Percentiles rank a stretch among this genome's conserved stretches.
These are phyloP conservation scores for Ptilorrhoa leucosticta DNA, from an alignment of 2,113 vertebrate genomes.

Conservation along the genomic window DNA sequence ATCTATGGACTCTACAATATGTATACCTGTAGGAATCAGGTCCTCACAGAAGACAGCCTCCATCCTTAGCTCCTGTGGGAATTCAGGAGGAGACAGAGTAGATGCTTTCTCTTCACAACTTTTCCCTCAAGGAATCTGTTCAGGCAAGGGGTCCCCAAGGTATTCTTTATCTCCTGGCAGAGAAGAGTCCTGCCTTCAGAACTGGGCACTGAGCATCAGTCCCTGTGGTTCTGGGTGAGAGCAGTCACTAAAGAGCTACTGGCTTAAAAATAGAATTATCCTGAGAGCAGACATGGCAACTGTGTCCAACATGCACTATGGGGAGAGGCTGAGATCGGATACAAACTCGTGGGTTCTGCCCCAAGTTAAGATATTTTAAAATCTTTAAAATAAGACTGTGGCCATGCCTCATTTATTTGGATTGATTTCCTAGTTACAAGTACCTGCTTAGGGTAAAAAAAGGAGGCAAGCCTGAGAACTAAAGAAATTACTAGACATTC, in stretches of 20 bases:
- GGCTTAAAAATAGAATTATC: neutral
- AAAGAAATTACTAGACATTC: neutral
- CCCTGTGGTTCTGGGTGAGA: neutral
- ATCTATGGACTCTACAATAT: neutral
- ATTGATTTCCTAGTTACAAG: neutral
- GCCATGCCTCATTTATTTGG: neutral
- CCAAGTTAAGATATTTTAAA: neutral
- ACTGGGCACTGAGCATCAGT: neutral
- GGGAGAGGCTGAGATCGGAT: neutral
- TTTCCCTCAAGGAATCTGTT: neutral
- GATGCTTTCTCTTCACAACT: neutral
- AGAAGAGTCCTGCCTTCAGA: neutral
- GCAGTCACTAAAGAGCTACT: neutral
- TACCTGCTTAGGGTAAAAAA: neutral
- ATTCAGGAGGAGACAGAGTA: neutral
- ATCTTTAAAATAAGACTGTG: neutral
- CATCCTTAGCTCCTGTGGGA: neutral
- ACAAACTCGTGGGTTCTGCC: neutral
- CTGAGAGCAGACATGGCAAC: neutral
- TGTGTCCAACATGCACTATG: accelerated
- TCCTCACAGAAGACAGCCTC: neutral
- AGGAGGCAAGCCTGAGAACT: neutral
- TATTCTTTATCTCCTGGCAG: neutral
- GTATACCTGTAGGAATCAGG: neutral
- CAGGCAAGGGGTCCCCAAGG: neutral